These are phyloP conservation scores for Trachelus stipa DNA, from an alignment of 2,888 invertebrate genomes.

Conservation along the genomic window DNA sequence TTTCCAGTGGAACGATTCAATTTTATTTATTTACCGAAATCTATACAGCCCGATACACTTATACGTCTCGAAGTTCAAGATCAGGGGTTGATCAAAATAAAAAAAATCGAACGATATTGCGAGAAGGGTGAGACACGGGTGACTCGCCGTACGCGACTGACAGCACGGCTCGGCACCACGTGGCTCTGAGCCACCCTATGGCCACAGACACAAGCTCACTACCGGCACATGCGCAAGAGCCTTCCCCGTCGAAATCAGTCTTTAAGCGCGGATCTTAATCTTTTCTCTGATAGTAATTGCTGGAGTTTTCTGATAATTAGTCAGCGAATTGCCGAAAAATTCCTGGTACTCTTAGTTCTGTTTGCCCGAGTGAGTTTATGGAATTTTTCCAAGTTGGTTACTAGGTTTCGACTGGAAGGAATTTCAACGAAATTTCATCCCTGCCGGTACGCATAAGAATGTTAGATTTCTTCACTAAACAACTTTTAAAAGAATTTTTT, in stretches of 20 bases:
- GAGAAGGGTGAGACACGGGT: slow-evolving; percentile 35
- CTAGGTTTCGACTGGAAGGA: background rate
- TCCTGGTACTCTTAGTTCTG: background rate
- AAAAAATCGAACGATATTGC: background rate
- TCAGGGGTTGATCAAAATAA: background rate
- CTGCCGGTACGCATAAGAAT: background rate
- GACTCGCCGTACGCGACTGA: slow-evolving; percentile 60
- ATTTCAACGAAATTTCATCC: background rate
- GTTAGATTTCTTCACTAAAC: background rate
- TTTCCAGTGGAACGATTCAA: background rate
- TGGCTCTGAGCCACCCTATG: slow-evolving; percentile 53
- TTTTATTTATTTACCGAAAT: background rate
- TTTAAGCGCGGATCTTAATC: background rate
- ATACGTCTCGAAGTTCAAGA: background rate
- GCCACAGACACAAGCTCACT: slow-evolving; percentile 26
- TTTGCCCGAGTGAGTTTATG: background rate
- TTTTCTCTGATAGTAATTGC: background rate
- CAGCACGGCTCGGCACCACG: slow-evolving; percentile 61
- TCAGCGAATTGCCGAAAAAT: background rate
- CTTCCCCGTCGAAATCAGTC: background rate
- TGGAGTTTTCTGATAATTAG: background rate
- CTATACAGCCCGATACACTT: background rate
- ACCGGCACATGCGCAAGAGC: slow-evolving; percentile 9
- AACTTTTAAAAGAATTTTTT: background rate
- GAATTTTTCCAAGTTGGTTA: background rate